A percentile compares a stretch with the other conserved stretches of the same genome.
Conservation (phyloP, 2,797 vertebrate species). For the Zenarchopterus dispar region DNA sequence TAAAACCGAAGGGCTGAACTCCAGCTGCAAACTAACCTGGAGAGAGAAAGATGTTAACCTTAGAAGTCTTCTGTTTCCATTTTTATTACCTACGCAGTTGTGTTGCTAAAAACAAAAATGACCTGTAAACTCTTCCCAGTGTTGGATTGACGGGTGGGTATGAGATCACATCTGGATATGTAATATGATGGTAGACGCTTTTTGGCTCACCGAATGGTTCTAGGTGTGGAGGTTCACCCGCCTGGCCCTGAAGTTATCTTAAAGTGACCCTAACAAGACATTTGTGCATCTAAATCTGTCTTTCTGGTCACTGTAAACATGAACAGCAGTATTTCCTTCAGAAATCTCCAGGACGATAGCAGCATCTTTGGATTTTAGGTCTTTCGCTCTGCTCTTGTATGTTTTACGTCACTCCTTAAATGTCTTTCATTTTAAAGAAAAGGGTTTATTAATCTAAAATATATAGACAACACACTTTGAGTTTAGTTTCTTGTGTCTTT, state of each 20-base stretch:
- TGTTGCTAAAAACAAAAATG: constrained; percentile 22
- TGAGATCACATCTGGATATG: constrained; percentile 28
- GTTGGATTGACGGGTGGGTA: constrained; percentile 7
- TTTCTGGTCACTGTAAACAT: no score
- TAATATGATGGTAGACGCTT: constrained; percentile 2
- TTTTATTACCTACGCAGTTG: constrained; percentile 11
- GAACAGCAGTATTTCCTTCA: no score
- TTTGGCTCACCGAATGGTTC: background rate
- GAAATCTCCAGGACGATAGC: no score
- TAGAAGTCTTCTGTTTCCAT: constrained; percentile 23
- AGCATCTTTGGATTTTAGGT: no score
- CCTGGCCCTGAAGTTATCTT: constrained; percentile 6
- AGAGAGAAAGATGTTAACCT: constrained; percentile 20
- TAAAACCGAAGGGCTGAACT: constrained; percentile 66
- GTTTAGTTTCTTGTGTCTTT: no score
- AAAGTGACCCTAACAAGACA: background rate
- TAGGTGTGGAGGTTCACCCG: background rate
- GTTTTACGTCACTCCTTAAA: no score
- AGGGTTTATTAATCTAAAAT: no score
- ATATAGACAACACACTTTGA: no score
- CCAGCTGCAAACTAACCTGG: constrained; percentile 36
- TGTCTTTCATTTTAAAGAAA: no score
- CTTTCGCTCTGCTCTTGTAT: no score
- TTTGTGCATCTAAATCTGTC: constrained; percentile 9
- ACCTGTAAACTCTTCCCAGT: constrained; percentile 9